Base-by-base conservation (phyloP, 2,113 vertebrate species). In the Lanius ludovicianus region DNA sequence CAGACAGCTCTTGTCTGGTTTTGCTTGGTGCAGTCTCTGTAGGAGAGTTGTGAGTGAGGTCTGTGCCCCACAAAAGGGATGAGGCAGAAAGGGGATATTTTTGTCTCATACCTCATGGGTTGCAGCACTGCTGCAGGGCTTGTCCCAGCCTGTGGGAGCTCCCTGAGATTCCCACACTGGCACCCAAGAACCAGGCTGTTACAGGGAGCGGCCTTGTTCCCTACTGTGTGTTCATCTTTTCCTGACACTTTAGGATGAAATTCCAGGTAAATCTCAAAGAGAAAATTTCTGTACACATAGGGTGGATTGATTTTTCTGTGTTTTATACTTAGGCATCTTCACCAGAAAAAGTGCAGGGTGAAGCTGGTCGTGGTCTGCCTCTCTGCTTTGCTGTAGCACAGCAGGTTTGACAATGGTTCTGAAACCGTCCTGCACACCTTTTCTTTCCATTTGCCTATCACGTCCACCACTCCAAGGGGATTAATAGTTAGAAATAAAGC, bases 291-390 rank as follows among this genome's bases (percentile, higher is more conserved):
- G 13, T 33, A 7, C 2, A 0, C 4, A 2, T 7, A 11, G 23
- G 28, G 10, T 28, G 21, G 30, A 15, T 52, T 64, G 46, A 22
- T 42, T 46, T 62, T 67, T 49, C 0, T 0, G 23, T 37, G 27
- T 0, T 0, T 70, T 53, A 6, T 0, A 2, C 13, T 59, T 20
- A 2, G 56, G 11, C 23, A 10, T 20, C 56, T 42, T n/a, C 1
- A 2, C 11, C 11, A 18, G 25, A 55, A 57, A 31, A 41, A 13
- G 41, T 3, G 0, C 3, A 17, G 30, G 15, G 11, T 57, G 59
- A 52, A 22, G 46, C 15, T 1, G 9, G 8, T 10, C 5, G 3
- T 20, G 30, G 33, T 39, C 15, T 42, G 53, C 68, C 18, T 55
- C 2, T 2, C 25, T 27, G 3, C 11, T 44, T 49, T 21, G 4